Evolutionary conservation across 2,888 invertebrate species (phyloP), one percentile per base, ranked within the genome.

Genomic region (Leuctra nigra): DNA sequence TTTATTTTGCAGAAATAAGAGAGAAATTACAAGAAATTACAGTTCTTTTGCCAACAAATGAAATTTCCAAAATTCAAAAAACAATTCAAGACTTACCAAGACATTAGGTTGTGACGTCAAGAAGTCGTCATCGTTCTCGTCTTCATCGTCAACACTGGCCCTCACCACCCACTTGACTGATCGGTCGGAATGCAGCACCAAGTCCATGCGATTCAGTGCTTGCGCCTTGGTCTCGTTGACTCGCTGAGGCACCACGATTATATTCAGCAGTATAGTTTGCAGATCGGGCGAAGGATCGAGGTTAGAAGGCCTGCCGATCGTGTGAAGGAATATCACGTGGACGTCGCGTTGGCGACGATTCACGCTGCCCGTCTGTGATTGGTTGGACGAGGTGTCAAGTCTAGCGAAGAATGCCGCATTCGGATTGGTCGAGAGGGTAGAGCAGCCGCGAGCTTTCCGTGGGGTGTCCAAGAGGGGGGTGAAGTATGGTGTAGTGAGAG

Each of bases 221-320:
- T 55, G 46, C 13, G 46, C 53, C 18, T 25, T 14, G 13, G 38
- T 20, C 13, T 48, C 55, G 36, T 48, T 55, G 38, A 79, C 78
- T 11, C 79, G 66, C 60, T 79, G 78, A 69, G 79, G 67, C 38
- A 81, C 64, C 4, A 75, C 76, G 61, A 75, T 77, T 55, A 81
- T 66, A 67, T 81, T 80, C 59, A 80, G 80, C 11, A 77, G 64
- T 9, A 79, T 72, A 65, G 22, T 20, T 23, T 20, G 44, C 44
- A 16, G 78, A 77, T 36, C 77, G 64, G 0, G 77, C 77, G 53
- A 78, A 66, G 13, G 55, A 46, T 24, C 33, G 35, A 25, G 41
- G 18, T 24, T 25, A 14, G 20, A 14, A n/a, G 47, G 16, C 14
- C 24, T 33, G 29, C 41, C 56, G 16, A 50, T 29, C 23, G 33